Conservation (phyloP, 2,113 vertebrate genomes). For the Macquaria ambigua region DNA sequence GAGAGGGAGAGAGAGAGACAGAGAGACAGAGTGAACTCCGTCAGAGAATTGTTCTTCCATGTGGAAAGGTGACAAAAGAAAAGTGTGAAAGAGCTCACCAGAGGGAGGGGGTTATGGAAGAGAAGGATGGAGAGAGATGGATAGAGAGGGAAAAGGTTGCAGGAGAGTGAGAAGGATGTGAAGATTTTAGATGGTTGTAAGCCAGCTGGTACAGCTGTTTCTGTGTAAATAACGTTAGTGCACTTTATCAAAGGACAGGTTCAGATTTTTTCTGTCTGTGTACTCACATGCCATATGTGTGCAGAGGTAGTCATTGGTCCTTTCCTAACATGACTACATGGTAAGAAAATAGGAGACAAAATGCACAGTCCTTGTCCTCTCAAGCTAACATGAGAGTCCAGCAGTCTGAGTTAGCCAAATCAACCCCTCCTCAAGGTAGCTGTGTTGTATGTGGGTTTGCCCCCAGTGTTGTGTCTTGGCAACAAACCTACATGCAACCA, state of each 20-base stretch:
- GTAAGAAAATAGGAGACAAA: not conserved
- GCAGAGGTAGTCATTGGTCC: not conserved
- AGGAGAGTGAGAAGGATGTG: constrained; percentile 37
- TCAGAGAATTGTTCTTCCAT: constrained; percentile 82
- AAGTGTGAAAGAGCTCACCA: constrained; percentile 73
- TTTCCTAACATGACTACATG: not conserved
- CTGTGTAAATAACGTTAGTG: constrained; percentile 24
- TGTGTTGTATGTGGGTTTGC: not conserved
- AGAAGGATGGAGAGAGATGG: constrained; percentile 20
- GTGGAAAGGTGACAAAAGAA: constrained; percentile 83
- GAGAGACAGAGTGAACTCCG: constrained; percentile 57
- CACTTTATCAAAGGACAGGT: not conserved
- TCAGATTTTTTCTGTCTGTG: not conserved
- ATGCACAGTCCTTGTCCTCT: not conserved
- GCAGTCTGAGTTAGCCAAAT: not conserved
- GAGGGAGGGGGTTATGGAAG: constrained; percentile 35
- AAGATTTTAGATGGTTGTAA: constrained; percentile 46
- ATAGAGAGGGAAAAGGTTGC: constrained; percentile 28
- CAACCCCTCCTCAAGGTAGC: not conserved
- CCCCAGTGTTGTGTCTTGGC: not conserved
- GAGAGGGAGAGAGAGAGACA: constrained; percentile 43
- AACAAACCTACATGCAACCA: not conserved
- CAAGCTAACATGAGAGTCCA: not conserved
- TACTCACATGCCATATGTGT: not conserved
- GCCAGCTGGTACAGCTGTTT: constrained; percentile 8